These are phyloP conservation scores for Sylvietta virens DNA, from an alignment of 2,113 vertebrate genomes.

Conservation along the genomic window DNA sequence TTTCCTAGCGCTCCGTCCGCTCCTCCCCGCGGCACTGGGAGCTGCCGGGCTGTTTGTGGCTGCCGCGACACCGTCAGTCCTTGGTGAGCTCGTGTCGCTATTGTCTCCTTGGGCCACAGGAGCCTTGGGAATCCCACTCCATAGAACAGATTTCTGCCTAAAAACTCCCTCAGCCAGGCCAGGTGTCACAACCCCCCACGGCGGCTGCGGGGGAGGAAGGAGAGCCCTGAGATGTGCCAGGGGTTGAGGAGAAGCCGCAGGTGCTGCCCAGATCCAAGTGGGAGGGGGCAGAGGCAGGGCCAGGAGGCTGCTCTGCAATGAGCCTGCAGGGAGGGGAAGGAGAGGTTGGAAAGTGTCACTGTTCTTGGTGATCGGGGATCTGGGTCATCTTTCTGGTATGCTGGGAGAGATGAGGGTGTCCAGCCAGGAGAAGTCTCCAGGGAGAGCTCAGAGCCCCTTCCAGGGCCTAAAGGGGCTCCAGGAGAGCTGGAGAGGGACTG, in stretches of 20 bases:
- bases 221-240: neutral
- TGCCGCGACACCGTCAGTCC: neutral
- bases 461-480: neutral
- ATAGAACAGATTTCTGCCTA: neutral
- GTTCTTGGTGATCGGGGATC: rapidly evolving
- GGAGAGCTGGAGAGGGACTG: neutral
- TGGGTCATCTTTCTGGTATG: neutral
- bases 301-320: neutral
- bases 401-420: neutral
- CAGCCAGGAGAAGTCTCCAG: neutral
- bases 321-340: neutral
- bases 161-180: neutral
- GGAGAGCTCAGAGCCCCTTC: neutral
- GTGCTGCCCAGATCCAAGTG: neutral
- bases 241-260: neutral
- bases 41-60: neutral
- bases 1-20: neutral
- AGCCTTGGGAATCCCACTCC: neutral
- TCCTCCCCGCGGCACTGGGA: neutral
- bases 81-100: neutral
- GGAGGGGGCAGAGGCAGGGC: neutral
- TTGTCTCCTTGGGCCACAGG: constrained; percentile 3
- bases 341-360: neutral
- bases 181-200: rapidly evolving
- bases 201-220: neutral